Evolutionary conservation across 2,797 vertebrate species (phyloP), one percentile per base, ranked within the genome.

Genomic region (Vespertilio murinus): DNA sequence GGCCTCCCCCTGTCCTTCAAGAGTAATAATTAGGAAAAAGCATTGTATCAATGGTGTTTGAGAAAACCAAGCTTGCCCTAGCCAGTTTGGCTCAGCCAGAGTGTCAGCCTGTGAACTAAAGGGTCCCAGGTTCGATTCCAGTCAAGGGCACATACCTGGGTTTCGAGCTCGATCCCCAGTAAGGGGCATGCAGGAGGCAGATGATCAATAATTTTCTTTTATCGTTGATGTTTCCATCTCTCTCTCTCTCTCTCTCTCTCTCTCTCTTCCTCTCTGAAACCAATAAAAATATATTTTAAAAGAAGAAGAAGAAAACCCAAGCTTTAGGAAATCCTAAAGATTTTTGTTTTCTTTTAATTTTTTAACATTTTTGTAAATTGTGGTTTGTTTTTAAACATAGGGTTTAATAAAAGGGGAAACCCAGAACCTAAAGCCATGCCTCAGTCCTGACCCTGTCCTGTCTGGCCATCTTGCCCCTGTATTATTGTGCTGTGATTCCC

Each of bases 381-480:
- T 65, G 54, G 52, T 54, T 90, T 75, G 17, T 33, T 91, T 87
- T 84, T 85, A 82, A 93, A 33, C 35, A 73, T 54, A 77, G 16
- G 47, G 28, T 64, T 91, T 86, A 67, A 67, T 96, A 49, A 82
- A 85, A 80, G 59, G 49, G 25, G 69, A 83, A 86, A 56, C 52
- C n/a, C 11, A n/a, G 69, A 65, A 85, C 88, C 65, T 35, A 52
- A 73, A 92, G 47, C 61, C 38, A 12, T 52, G 23, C 59, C 61
- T 67, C n/a, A 45, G 1, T 22, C 33, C 64, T 17, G 8, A 54
- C 28, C 73, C 42, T 30, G 28, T 14, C 52, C n/a, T 82, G 52
- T 67, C 78, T 67, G 33, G 13, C 77, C 2, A 0, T 61, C 38
- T 70, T 38, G 35, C 8, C 35, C 59, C 59, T 7, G 3, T 69